These are phyloP conservation scores for Ophion slaviceki DNA, from an alignment of 2,888 invertebrate species.

Conservation along the genomic window DNA sequence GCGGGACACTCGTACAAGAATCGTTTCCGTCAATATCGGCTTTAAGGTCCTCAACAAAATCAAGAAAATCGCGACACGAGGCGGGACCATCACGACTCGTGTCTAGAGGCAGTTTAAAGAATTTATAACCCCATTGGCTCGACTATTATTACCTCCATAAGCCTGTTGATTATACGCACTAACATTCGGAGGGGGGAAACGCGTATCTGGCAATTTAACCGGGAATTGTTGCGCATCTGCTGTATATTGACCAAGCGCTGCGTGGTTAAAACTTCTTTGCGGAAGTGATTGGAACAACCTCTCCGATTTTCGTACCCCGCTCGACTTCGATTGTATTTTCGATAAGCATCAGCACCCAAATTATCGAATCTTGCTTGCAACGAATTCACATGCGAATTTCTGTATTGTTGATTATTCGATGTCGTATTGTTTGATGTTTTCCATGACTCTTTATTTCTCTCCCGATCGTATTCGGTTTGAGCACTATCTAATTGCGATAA, in stretches of 20 bases:
- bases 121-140: neutral
- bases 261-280: neutral
- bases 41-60: slow-evolving; percentile 40
- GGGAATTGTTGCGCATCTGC: neutral
- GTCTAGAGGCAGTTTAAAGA: slow-evolving; percentile 7
- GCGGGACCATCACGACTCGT: slow-evolving; percentile 14
- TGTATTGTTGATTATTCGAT: slow-evolving; percentile 13
- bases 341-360: slow-evolving; percentile 9
- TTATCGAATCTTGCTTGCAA: slow-evolving; percentile 28
- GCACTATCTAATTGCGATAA: too few species aligned
- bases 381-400: slow-evolving; percentile 19
- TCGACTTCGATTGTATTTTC: slow-evolving; percentile 2
- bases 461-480: too few species aligned
- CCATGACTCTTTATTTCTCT: too few species aligned
- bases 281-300: neutral
- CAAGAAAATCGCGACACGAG: slow-evolving; percentile 3
- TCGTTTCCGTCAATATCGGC: neutral
- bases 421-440: too few species aligned
- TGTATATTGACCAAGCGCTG: neutral
- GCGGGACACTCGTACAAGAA: too few species aligned
- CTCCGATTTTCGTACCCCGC: neutral
- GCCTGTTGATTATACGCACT: neutral
- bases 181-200: neutral
- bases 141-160: neutral
- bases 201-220: neutral